Evolutionary conservation across 2,888 invertebrate genomes (phyloP).

Genomic region (Microchrysa polita): DNA sequence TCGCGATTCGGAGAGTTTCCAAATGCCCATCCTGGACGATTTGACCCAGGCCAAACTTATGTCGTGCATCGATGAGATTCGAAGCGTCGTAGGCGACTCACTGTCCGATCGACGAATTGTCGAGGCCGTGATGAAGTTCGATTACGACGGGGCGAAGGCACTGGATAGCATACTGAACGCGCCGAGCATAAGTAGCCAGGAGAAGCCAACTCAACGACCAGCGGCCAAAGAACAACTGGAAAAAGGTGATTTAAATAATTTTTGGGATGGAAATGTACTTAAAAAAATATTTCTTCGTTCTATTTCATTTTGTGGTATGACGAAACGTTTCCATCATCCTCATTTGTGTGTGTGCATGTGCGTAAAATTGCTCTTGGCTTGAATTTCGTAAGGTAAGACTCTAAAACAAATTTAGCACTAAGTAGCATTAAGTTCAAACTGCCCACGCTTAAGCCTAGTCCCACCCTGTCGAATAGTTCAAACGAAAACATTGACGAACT

Average conservation of each 20-base stretch:
- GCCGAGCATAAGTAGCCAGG: conserved; percentile 15
- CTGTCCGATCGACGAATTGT: conserved; percentile 77
- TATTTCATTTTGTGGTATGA: conserved; percentile 44
- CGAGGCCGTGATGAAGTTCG: conserved; percentile 75
- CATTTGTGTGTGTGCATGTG: conserved; percentile 47
- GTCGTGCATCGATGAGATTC: conserved; percentile 85
- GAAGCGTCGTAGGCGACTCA: conserved; percentile 80
- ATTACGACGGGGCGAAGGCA: conserved; percentile 78
- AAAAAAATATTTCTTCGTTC: conserved; percentile 15
- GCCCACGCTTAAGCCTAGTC: background rate
- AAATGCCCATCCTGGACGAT: conserved; percentile 69
- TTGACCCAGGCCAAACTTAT: conserved; percentile 78
- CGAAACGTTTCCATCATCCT: conserved; percentile 34
- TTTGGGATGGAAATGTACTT: background rate
- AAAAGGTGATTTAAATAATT: conserved; percentile 58
- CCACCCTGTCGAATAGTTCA: background rate
- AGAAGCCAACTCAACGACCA: background rate
- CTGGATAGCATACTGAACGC: conserved; percentile 76
- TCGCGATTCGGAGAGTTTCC: conserved; percentile 64
- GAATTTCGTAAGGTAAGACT: conserved; percentile 50
- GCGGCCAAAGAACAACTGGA: conserved; percentile 53
- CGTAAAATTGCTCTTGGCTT: conserved; percentile 48
- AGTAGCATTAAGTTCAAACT: conserved; percentile 35
- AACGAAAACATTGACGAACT: conserved; percentile 40
- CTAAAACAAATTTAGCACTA: conserved; percentile 42